Conservation (phyloP, 2,797 vertebrate genomes). For the Mus minutoides region DNA sequence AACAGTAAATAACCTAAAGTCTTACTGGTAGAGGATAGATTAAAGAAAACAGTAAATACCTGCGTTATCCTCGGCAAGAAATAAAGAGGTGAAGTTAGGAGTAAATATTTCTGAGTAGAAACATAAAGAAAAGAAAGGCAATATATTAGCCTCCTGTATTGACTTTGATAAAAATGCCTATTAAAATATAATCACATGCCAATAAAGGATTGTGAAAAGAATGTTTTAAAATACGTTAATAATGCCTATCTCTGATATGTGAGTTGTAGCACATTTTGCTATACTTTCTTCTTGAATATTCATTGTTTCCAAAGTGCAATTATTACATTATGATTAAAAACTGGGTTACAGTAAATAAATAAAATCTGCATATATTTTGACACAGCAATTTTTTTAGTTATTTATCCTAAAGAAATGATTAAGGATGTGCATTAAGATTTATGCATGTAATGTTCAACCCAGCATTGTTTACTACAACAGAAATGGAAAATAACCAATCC, state of each 20-base stretch:
- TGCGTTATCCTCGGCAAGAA: background rate
- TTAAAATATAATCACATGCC: background rate
- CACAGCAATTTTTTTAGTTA: conserved; percentile 73
- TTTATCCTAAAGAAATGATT: conserved; percentile 78
- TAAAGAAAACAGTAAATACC: background rate
- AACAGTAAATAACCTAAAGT: background rate
- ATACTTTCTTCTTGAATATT: background rate
- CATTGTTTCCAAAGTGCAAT: conserved; percentile 59
- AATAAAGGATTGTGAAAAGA: background rate
- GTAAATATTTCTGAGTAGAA: conserved; percentile 7
- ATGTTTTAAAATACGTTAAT: background rate
- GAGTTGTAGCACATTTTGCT: background rate
- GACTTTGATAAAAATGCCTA: background rate
- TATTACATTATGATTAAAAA: conserved; percentile 72
- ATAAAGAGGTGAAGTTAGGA: background rate
- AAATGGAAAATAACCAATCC: conserved; percentile 71
- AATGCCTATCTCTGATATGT: background rate
- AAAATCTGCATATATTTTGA: conserved; percentile 69
- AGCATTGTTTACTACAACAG: conserved; percentile 73
- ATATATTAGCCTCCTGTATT: background rate
- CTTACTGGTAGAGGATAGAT: background rate
- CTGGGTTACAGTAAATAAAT: conserved; percentile 68
- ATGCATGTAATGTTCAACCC: conserved; percentile 59
- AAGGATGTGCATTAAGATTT: conserved; percentile 75
- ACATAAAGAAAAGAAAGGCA: background rate